Base-by-base conservation (phyloP, 2,113 vertebrate species). In the Phalacrocorax aristotelis region DNA sequence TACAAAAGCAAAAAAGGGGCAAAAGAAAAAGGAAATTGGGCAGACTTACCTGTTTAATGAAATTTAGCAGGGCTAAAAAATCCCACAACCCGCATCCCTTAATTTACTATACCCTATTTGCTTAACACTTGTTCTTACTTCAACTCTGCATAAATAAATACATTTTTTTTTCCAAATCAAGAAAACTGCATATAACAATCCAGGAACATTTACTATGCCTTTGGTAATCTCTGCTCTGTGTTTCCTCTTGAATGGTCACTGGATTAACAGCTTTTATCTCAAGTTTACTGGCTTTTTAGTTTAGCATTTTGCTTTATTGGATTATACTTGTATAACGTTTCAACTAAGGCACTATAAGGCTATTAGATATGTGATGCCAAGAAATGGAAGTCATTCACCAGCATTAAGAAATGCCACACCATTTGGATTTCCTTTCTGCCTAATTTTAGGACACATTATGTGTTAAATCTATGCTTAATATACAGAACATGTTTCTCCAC, bases 11-110 rank as follows among this genome's bases (percentile, higher is more conserved):
- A 51, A 10, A 69, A 34, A 2, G 3, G 7, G 32, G 4, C 4
- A 65, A 87, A 92, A 46, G 1, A 57, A 30, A 26, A 61, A 69
- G 20, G 23, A 83, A 94, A 77, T 10, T 15, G 82, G 32, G 4
- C 15, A 58, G 58, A 66, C 13, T 62, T 55, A 58, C 10, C 7
- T 71, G 13, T n/a, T 51, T 34, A 65, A 19, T 22, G 32, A 49
- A 52, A 51, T 51, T 70, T 22, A 60, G n/a, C n/a, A 54, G 22
- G 10, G 4, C 8, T 79, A 15, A 52, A 71, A 85, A 9, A 42
- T 0, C 7, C 9, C 17, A 49, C 19, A 6, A 29, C 3, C 3
- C 0, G 0, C 27, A 44, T 25, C 5, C 27, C 22, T 71, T 44
- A 49, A 55, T 88, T 77, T 42, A 34, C 14, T 40, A 7, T 19